These are phyloP conservation scores for Ormyrus pomaceus DNA, from an alignment of 2,888 invertebrate species.

Conservation along the genomic window DNA sequence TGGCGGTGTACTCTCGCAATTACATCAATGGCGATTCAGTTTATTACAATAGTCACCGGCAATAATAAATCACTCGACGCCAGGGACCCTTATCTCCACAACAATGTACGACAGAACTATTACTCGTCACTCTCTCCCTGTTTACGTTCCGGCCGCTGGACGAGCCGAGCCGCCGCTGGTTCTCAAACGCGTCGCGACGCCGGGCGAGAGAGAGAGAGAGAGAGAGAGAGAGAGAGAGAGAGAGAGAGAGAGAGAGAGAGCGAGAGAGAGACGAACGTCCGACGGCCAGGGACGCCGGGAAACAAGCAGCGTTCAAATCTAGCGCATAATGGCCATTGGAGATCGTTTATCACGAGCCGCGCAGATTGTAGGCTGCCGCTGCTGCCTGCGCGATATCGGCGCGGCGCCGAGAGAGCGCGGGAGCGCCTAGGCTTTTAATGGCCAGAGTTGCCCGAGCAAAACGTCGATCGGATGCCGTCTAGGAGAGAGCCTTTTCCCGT, in stretches of 20 bases:
- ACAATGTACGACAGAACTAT: slow-evolving; percentile 65
- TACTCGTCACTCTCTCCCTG: slow-evolving; percentile 59
- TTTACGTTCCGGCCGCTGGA: slow-evolving; percentile 21
- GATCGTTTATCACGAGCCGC: slow-evolving; percentile 61
- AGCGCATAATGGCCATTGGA: slow-evolving; percentile 59
- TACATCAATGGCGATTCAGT: slow-evolving; percentile 66
- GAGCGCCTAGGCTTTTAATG: slow-evolving; percentile 17
- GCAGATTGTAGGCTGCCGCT: slow-evolving; percentile 11
- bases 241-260: not conserved
- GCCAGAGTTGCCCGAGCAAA: not conserved
- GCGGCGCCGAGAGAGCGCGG: no score
- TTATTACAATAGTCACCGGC: slow-evolving; percentile 63
- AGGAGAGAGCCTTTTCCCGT: no score
- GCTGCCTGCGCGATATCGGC: slow-evolving; percentile 16
- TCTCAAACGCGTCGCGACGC: slow-evolving; percentile 4
- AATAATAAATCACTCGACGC: slow-evolving; percentile 62
- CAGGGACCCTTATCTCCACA: slow-evolving; percentile 63
- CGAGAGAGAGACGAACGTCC: no score
- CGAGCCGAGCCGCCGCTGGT: not conserved
- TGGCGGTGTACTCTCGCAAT: slow-evolving; percentile 41
- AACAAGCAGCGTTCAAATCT: slow-evolving; percentile 61
- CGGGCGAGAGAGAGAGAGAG: not conserved
- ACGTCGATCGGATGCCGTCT: no score
- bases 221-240: not conserved
- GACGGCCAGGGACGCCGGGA: slow-evolving; percentile 35